phyloP scores from a whole-genome alignment of 2,888 invertebrate species.

The Phyllotreta cruciferae region DNA sequence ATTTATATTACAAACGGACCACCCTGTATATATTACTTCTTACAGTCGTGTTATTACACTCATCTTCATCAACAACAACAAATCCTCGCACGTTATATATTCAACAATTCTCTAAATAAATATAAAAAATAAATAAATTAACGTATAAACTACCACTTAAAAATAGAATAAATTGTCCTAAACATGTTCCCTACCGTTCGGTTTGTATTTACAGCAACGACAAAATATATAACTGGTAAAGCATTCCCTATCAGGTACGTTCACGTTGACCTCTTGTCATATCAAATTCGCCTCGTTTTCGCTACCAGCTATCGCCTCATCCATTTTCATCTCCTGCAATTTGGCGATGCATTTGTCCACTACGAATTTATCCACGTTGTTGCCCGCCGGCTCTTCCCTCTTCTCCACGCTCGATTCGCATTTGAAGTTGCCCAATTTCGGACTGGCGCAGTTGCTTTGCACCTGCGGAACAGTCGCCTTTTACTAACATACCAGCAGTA shows the following conservation, averaged over 20 bases:
- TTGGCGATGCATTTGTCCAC: slow-evolving; percentile 45
- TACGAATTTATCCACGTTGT: slow-evolving; percentile 36
- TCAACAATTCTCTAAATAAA: slow-evolving; percentile 7
- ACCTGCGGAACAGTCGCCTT: slow-evolving; percentile 27
- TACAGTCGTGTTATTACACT: too few relatives aligned
- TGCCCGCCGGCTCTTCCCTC: slow-evolving; percentile 36
- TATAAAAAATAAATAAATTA: slow-evolving; percentile 23
- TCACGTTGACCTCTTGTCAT: slow-evolving; percentile 58
- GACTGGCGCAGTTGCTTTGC: slow-evolving; percentile 53
- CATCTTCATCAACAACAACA: too few relatives aligned
- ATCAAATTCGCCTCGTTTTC: slow-evolving; percentile 52
- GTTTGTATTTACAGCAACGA: slow-evolving; percentile 60
- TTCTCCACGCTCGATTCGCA: slow-evolving; percentile 34
- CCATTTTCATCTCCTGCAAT: slow-evolving; percentile 48
- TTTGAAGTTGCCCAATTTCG: slow-evolving; percentile 43
- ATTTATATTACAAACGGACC: too few relatives aligned
- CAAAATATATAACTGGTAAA: slow-evolving; percentile 60
- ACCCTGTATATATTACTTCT: too few relatives aligned
- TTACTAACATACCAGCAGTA: background rate
- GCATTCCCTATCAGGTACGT: slow-evolving; percentile 55
- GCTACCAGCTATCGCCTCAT: slow-evolving; percentile 45
- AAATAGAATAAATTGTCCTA: slow-evolving; percentile 42
- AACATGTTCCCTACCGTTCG: slow-evolving; percentile 57
- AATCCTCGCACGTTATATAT: background rate
- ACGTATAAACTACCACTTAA: background rate